Evolutionary conservation across 2,113 vertebrate species (phyloP).

Genomic region (human): DNA sequence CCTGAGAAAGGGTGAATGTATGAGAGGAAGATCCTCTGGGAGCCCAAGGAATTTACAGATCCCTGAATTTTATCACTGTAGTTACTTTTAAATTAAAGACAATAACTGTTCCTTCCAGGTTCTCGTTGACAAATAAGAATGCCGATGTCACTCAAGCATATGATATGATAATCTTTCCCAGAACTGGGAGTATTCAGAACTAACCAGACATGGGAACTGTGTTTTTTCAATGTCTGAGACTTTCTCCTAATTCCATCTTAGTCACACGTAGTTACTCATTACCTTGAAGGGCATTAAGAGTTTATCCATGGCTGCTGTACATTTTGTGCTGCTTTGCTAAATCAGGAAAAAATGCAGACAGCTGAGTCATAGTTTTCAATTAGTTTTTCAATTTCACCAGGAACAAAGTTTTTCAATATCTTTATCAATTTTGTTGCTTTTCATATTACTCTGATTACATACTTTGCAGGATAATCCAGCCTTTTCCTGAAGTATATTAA

Average conservation of each 20-base stretch:
- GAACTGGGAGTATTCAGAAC: conserved; percentile 2
- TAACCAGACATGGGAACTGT: background rate
- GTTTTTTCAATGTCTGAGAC: conserved; percentile 47
- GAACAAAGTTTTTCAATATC: conserved; percentile 47
- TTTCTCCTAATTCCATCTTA: conserved; percentile 74
- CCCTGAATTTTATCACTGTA: background rate
- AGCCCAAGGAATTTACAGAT: background rate
- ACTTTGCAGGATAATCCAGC: conserved; percentile 45
- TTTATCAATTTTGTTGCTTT: conserved; percentile 61
- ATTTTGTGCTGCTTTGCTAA: conserved; percentile 60
- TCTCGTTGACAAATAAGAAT: conserved; percentile 47
- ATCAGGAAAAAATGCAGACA: conserved; percentile 77
- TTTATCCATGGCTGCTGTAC: conserved; percentile 50
- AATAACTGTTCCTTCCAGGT: background rate
- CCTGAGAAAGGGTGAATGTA: background rate
- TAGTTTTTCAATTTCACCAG: conserved; percentile 62
- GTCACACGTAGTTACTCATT: conserved; percentile 81
- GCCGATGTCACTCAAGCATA: background rate
- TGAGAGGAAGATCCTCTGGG: background rate
- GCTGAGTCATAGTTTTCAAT: conserved; percentile 81
- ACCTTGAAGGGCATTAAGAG: conserved; percentile 69
- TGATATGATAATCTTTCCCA: conserved; percentile 7
- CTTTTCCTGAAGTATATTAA: conserved; percentile 53
- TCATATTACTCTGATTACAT: conserved; percentile 9
- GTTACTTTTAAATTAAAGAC: conserved; percentile 24